Base-by-base conservation (phyloP, 2,888 invertebrate species). In the Pachliopta kotzebuea region DNA sequence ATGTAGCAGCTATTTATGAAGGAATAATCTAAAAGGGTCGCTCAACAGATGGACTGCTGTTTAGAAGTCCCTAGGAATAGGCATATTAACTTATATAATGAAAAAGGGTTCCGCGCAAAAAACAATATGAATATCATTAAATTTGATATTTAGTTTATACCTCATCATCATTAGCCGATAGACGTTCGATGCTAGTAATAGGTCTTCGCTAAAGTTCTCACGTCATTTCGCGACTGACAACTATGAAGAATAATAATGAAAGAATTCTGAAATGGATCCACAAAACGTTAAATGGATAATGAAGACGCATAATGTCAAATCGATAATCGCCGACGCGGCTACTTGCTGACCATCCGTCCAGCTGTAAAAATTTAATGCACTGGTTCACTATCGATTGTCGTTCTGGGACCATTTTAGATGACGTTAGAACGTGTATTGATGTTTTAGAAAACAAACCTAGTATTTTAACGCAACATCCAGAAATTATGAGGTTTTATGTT, bases 291-390 rank as follows among this genome's bases (percentile, higher is more conserved):
- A 52, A 52, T 52, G 18, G 23, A 20, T 37, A 21, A 31, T 56
- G n/a, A 24, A 23, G 18, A 58, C 45, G 42, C 17, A 45, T 42
- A 53, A 54, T 60, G 21, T 29, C 24, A 50, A 23, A 55, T 57
- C 49, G 55, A 64, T 64, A 56, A 64, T 29, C 31, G 62, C 23
- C 29, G 56, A 62, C 49, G 56, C 26, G 21, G 24, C 29, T 14
- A 45, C 56, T 2, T 50, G 37, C 29, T 60, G 64, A 53, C 56
- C 45, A 60, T 23, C 21, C 63, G 60, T 26, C 60, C 60, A 60
- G 52, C 42, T 60, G 56, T 60, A n/a, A 64, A 64, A 49, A 56
- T 60, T 64, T 56, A 64, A 60, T 64, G 56, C 64, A 56, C 56
- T 29, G 56, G 52, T 56, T 24, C 60, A 29, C 29, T 56, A 64